phyloP scores from a whole-genome alignment of 2,113 vertebrate genomes.

The Clarias batrachus region DNA sequence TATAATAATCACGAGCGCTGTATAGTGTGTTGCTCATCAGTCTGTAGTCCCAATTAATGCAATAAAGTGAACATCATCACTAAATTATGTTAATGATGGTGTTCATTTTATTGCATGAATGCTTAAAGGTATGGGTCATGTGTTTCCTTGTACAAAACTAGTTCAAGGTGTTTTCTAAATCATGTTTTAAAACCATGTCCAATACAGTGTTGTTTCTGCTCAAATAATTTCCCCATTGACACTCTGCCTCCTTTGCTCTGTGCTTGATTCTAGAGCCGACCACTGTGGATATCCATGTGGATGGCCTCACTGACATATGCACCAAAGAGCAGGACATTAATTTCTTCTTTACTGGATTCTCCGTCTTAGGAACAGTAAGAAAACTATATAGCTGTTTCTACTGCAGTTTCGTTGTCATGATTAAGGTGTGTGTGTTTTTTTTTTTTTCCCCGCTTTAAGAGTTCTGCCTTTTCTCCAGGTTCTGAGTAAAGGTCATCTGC shows the following conservation, averaged over 20 bases:
- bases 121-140: neutral
- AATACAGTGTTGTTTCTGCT: neutral
- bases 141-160: neutral
- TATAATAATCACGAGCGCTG: neutral
- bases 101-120: too few species aligned
- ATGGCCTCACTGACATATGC: conserved; percentile 92
- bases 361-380: conserved; percentile 87
- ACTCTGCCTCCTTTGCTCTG: neutral
- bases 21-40: neutral
- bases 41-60: neutral
- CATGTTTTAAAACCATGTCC: neutral
- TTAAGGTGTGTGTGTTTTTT: neutral
- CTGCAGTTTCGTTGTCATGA: too few species aligned
- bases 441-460: neutral
- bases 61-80: neutral
- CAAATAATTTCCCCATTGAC: neutral
- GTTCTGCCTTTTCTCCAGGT: conserved; percentile 70
- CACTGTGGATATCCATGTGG: conserved; percentile 90
- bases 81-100: too few species aligned
- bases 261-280: conserved; percentile 80
- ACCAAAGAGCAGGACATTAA: conserved; percentile 97
- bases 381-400: too few species aligned
- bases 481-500: conserved; percentile 87
- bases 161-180: neutral
- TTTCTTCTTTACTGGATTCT: conserved; percentile 96